Percentiles rank a stretch among this genome's conserved stretches.
Conservation (phyloP, 2,888 invertebrate genomes). For the Synergus japonicus region DNA sequence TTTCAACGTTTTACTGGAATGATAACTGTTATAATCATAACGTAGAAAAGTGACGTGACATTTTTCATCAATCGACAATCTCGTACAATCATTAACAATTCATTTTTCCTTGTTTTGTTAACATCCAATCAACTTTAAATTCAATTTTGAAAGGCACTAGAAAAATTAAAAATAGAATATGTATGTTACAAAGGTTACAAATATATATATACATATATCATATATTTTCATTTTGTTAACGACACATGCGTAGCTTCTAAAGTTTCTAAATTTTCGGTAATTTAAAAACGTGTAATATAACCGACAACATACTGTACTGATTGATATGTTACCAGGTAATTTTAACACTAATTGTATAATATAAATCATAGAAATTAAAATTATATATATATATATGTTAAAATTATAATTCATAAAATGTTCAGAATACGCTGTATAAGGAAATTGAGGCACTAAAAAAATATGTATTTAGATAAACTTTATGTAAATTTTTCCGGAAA, state of each 20-base stretch:
- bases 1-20: neutral
- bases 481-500: too few relatives aligned
- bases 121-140: neutral
- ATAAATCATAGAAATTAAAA: too few relatives aligned
- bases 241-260: constrained; percentile 49
- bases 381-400: too few relatives aligned
- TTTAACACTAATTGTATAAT: too few relatives aligned
- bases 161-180: constrained; percentile 1
- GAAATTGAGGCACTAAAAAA: too few relatives aligned
- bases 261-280: too few relatives aligned
- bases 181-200: neutral
- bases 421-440: too few relatives aligned
- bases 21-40: neutral
- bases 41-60: neutral
- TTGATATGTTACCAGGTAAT: too few relatives aligned
- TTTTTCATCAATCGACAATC: neutral
- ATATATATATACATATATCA: neutral
- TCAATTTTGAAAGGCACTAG: neutral
- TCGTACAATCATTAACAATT: neutral
- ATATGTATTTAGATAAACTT: too few relatives aligned
- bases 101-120: neutral
- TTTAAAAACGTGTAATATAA: too few relatives aligned
- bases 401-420: too few relatives aligned
- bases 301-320: too few relatives aligned
- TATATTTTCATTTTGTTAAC: neutral